Evolutionary conservation across 2,113 vertebrate genomes (phyloP), one percentile per base, ranked within the genome.

Genomic region (Callopanchax toddi): DNA sequence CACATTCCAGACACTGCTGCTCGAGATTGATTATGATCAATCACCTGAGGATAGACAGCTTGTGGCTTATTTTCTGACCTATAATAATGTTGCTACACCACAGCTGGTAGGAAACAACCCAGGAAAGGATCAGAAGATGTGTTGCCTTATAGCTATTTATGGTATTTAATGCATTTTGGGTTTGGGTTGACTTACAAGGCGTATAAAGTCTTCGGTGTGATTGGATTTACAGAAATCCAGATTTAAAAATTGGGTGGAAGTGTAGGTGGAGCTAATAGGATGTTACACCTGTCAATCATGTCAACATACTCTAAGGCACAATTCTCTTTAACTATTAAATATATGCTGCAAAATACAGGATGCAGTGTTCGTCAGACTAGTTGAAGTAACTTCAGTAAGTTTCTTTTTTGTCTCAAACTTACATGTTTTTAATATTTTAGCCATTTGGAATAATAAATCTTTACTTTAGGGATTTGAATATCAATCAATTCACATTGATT

Each of bases 61-160:
- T 2, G 49, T 46, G 61, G 69, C 72, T 70, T 61, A 51, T 70
- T 76, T 83, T 60, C 68, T 77, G 75, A 74, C 60, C 72, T 64
- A 62, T 77, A 77, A 86, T 67, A 70, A 83, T 80, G 65, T 83
- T 77, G 52, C 67, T 60, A 60, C 68, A 61, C 43, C 60, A 48
- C 51, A 50, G 56, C 63, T 59, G 60, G 69, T 74, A 66, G 73
- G 54, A 45, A 8, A 68, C 74, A 71, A 67, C 71, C 44, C 62
- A 62, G 50, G 45, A 45, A 77, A 26, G 22, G 50, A 59, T 74
- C 51, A 20, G 36, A 55, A 11, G n/a, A 53, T 34, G 26, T 12
- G 42, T 60, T 57, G 12, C 21, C 48, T 56, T 60, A 37, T 22
- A 39, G 43, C 29, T 11, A n/a, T 60, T 39, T 60, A n/a, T 5